Percentiles rank a stretch among this genome's conserved stretches.
These are phyloP conservation scores for Mycalesis mineus DNA, from an alignment of 2,888 invertebrate genomes.

Conservation along the genomic window DNA sequence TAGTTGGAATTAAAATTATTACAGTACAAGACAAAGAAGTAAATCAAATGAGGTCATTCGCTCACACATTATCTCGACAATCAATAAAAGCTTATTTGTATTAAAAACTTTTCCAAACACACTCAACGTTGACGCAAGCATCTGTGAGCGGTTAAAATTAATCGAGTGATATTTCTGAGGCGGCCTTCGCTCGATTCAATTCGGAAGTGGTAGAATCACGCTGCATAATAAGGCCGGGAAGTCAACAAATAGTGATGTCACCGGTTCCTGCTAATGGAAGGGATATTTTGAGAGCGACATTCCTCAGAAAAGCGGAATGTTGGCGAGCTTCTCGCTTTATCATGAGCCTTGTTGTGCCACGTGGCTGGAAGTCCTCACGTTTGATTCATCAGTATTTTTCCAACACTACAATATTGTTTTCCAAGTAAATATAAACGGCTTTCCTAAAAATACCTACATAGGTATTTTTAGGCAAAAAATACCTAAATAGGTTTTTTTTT, in stretches of 20 bases:
- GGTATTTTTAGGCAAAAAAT: too few species aligned
- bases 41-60: too few species aligned
- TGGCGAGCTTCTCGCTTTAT: conserved; percentile 37
- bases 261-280: conserved; percentile 36
- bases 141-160: conserved; percentile 7
- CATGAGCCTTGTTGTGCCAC: conserved; percentile 37
- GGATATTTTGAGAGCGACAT: conserved; percentile 42
- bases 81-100: background rate
- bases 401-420: too few species aligned
- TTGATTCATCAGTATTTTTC: conserved; percentile 39
- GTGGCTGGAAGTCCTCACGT: conserved; percentile 33
- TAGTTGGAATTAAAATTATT: too few species aligned
- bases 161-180: conserved; percentile 3
- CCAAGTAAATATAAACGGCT: too few species aligned
- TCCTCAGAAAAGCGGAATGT: conserved; percentile 51
- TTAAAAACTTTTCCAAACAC: background rate
- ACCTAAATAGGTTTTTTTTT: too few species aligned
- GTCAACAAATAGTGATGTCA: conserved; percentile 42
- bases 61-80: too few species aligned
- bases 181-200: conserved; percentile 17
- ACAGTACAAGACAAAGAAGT: too few species aligned
- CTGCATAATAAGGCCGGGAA: conserved; percentile 25
- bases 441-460: too few species aligned
- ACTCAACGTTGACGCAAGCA: background rate
- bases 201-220: conserved; percentile 27